Conservation (phyloP, 2,797 vertebrate species). For the Poecilia gillii region DNA sequence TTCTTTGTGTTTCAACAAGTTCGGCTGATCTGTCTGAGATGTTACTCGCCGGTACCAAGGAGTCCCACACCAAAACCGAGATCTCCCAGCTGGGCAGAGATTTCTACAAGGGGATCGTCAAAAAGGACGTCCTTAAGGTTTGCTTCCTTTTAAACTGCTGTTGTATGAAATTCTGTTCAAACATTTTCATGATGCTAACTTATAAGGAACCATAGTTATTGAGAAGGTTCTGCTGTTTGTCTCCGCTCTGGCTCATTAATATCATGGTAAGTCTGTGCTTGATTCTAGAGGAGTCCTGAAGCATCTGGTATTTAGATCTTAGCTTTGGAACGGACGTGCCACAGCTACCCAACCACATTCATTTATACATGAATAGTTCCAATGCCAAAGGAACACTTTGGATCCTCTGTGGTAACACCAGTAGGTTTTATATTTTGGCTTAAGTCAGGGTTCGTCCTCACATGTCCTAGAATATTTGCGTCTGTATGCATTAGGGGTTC, state of each 20-base stretch:
- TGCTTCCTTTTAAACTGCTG: not conserved
- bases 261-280: not conserved
- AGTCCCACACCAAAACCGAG: conserved; percentile 85
- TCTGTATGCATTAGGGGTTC: not conserved
- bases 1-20: conserved; percentile 49
- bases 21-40: conserved; percentile 86
- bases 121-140: conserved; percentile 88
- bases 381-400: not conserved
- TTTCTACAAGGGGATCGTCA: conserved; percentile 88
- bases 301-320: not conserved
- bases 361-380: not conserved
- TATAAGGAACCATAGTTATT: not conserved
- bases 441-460: not conserved
- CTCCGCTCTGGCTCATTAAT: not conserved
- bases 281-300: not conserved
- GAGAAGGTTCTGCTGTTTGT: not conserved
- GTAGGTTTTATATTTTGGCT: not conserved
- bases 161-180: not conserved
- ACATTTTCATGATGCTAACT: not conserved
- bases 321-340: not conserved
- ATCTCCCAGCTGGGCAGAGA: conserved; percentile 90
- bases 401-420: too few relatives aligned
- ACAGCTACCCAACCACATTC: not conserved
- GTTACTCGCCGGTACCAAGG: conserved; percentile 89
- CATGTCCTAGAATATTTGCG: not conserved